These are phyloP conservation scores for Poeciliopsis infans DNA, from an alignment of 2,797 vertebrate species.

Conservation along the genomic window DNA sequence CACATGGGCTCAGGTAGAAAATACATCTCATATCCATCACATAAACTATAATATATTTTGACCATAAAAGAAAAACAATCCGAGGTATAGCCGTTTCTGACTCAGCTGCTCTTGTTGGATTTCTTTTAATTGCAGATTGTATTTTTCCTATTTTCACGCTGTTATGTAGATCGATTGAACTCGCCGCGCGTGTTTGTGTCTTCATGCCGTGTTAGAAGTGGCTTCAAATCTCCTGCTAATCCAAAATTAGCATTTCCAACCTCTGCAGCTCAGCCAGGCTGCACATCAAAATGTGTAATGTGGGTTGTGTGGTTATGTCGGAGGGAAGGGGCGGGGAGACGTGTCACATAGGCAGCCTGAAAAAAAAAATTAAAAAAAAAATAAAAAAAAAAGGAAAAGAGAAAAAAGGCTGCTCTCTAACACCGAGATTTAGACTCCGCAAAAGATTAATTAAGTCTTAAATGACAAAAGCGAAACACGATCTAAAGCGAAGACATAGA, in stretches of 20 bases:
- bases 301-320: background rate
- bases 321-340: background rate
- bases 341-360: constrained; percentile 1
- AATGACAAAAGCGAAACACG: background rate
- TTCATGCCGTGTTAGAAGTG: constrained; percentile 3
- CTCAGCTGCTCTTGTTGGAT: background rate
- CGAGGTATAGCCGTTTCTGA: background rate
- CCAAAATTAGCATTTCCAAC: constrained; percentile 22
- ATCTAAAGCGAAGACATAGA: background rate
- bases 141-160: background rate
- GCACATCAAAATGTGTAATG: constrained; percentile 18
- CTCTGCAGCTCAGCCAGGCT: constrained; percentile 13
- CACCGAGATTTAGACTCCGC: background rate
- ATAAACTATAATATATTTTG: background rate
- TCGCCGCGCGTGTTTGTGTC: background rate
- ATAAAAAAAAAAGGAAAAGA: background rate
- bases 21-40: background rate
- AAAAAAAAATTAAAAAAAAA: background rate
- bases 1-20: constrained; percentile 7
- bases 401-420: background rate
- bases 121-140: background rate
- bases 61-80: constrained; percentile 5
- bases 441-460: background rate
- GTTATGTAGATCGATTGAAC: background rate
- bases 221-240: constrained; percentile 15